These are phyloP conservation scores for Turritopsis dohrnii DNA, from an alignment of 30 jellyfish, hydroid and myxozoan species.

Conservation along the genomic window DNA sequence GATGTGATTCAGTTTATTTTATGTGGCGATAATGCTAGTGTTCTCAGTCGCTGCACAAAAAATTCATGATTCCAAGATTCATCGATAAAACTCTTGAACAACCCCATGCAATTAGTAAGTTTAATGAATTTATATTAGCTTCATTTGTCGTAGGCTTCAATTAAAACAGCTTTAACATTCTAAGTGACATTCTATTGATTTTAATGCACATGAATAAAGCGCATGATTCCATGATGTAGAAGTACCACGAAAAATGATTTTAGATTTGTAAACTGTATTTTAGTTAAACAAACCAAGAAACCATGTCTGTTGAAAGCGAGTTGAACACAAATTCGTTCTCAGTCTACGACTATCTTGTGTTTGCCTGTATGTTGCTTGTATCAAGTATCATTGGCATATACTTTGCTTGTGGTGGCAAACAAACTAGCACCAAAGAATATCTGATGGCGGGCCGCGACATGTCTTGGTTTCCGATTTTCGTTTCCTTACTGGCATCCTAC, in stretches of 20 bases:
- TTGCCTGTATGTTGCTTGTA: constrained; percentile 33
- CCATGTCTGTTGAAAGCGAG: constrained; percentile 11
- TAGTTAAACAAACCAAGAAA: not conserved
- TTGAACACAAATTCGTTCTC: constrained; percentile 20
- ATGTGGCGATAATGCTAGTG: too few species aligned
- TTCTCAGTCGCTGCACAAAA: too few species aligned
- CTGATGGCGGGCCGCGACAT: constrained; percentile 66
- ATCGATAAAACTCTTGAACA: too few species aligned
- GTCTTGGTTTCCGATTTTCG: constrained; percentile 70
- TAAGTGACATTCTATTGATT: too few species aligned
- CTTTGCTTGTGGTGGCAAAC: constrained; percentile 50
- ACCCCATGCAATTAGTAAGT: too few species aligned
- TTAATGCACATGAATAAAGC: too few species aligned
- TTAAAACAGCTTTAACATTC: too few species aligned
- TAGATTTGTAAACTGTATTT: too few species aligned
- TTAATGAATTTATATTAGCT: too few species aligned
- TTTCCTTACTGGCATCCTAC: constrained; percentile 58
- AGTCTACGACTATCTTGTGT: constrained; percentile 43
- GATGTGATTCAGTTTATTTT: too few species aligned
- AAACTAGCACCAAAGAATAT: constrained; percentile 45
- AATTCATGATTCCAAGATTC: too few species aligned
- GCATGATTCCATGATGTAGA: not conserved
- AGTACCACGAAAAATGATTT: not conserved
- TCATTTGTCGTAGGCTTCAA: too few species aligned
- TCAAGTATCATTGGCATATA: constrained; percentile 67